A percentile compares a stretch with the other conserved stretches of the same genome.
These are phyloP conservation scores for Acanthisitta chloris DNA, from an alignment of 2,113 vertebrate species.

Conservation along the genomic window DNA sequence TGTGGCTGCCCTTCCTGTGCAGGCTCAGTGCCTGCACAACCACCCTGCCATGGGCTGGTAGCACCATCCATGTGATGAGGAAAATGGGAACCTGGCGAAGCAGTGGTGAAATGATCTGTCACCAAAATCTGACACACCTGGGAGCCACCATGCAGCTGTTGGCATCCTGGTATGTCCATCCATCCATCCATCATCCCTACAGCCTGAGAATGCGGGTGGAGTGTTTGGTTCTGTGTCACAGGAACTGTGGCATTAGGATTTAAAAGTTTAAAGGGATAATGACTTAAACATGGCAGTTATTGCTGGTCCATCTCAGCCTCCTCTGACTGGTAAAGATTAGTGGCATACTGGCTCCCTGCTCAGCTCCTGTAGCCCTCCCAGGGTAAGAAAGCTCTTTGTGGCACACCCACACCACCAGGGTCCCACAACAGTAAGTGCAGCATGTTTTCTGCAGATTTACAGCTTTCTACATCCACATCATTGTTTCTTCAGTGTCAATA, in stretches of 20 bases:
- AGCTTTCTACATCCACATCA: fast-evolving
- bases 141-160: fast-evolving
- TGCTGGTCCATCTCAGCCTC: neutral
- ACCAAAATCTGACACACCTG: neutral
- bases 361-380: neutral
- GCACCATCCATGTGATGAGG: fast-evolving
- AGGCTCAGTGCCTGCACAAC: neutral
- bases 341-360: neutral
- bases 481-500: neutral
- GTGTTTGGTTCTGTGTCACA: neutral
- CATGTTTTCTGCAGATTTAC: neutral
- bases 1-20: no score
- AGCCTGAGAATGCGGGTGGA: fast-evolving
- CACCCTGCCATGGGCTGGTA: neutral
- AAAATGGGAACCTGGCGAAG: fast-evolving
- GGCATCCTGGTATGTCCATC: neutral
- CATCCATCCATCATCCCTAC: no score
- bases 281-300: neutral
- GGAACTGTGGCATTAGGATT: neutral
- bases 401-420: neutral
- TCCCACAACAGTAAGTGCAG: neutral
- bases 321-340: fast-evolving
- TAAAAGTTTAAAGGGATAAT: neutral
- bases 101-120: neutral
- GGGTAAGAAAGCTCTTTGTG: neutral